A percentile compares a stretch with the other conserved stretches of the same genome.
Evolutionary conservation across 2,113 vertebrate species (phyloP).

Genomic region (Scomber japonicus): DNA sequence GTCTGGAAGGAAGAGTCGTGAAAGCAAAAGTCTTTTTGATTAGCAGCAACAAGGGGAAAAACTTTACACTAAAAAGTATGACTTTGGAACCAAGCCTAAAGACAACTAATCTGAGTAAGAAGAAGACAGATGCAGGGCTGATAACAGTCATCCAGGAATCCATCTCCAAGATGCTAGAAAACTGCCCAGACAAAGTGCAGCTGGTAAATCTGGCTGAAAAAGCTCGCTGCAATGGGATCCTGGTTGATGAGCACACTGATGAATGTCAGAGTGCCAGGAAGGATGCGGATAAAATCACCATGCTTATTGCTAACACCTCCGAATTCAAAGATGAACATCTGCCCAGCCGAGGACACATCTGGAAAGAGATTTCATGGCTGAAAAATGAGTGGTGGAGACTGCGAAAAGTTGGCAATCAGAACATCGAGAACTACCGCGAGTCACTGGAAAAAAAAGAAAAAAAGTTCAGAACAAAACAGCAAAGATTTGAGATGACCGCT

Average conservation of each 20-base stretch:
- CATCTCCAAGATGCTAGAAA: conserved; percentile 22
- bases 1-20: conserved; percentile 52
- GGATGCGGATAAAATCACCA: conserved; percentile 26
- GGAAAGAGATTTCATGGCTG: conserved; percentile 58
- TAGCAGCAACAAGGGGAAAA: conserved; percentile 14
- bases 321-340: conserved; percentile 59
- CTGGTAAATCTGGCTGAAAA: conserved; percentile 39
- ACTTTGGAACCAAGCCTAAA: conserved; percentile 25
- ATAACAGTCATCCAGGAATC: conserved; percentile 19
- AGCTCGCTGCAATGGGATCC: conserved; percentile 37
- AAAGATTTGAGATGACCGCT: not conserved
- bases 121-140: conserved; percentile 53
- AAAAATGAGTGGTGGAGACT: conserved; percentile 66
- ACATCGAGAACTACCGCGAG: conserved; percentile 40
- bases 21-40: conserved; percentile 55
- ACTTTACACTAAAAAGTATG: conserved; percentile 23
- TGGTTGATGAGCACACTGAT: conserved; percentile 55
- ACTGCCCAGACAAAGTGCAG: not conserved
- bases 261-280: conserved; percentile 41
- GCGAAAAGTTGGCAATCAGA: conserved; percentile 13
- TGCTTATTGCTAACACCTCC: not conserved
- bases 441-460: conserved; percentile 32
- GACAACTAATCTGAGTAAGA: conserved; percentile 22
- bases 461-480: conserved; percentile 41
- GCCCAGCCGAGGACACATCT: conserved; percentile 47